Conservation (phyloP, 2,888 invertebrate genomes). For the Microctonus brassicae region DNA sequence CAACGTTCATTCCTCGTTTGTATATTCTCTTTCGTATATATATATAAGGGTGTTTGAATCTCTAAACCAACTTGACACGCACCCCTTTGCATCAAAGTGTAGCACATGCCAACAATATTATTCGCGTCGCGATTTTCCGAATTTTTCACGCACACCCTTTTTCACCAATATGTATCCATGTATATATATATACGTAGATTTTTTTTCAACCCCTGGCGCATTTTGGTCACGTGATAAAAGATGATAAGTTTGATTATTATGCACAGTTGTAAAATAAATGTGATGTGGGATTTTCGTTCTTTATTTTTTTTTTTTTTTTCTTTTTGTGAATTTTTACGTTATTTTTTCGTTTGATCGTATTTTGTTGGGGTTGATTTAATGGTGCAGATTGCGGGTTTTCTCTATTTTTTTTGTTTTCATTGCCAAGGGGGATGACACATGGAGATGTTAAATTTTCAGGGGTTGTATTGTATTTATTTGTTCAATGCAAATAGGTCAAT, state of each 20-base stretch:
- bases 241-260: constrained; percentile 41
- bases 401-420: neutral
- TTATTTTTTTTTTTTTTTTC: constrained; percentile 9
- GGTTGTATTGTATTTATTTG: constrained; percentile 40
- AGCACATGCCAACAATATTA: constrained; percentile 21
- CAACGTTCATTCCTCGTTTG: neutral
- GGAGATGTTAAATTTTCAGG: constrained; percentile 1
- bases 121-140: constrained; percentile 37
- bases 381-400: neutral
- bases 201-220: constrained; percentile 31
- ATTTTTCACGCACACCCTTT: constrained; percentile 42
- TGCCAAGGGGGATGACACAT: constrained; percentile 1
- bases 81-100: constrained; percentile 13
- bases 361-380: constrained; percentile 9
- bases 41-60: neutral
- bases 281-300: constrained; percentile 32
- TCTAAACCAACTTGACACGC: constrained; percentile 15
- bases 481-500: constrained; percentile 58
- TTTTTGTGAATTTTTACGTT: constrained; percentile 5
- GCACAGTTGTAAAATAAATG: constrained; percentile 23
- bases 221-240: constrained; percentile 45
- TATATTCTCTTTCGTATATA: neutral
- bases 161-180: constrained; percentile 40
- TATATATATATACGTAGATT: constrained; percentile 28
- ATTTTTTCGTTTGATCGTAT: neutral